Percentiles rank a stretch among this genome's conserved stretches.
These are phyloP conservation scores for Philaenus spumarius DNA, from an alignment of 1,140 invertebrate genomes.

Conservation along the genomic window DNA sequence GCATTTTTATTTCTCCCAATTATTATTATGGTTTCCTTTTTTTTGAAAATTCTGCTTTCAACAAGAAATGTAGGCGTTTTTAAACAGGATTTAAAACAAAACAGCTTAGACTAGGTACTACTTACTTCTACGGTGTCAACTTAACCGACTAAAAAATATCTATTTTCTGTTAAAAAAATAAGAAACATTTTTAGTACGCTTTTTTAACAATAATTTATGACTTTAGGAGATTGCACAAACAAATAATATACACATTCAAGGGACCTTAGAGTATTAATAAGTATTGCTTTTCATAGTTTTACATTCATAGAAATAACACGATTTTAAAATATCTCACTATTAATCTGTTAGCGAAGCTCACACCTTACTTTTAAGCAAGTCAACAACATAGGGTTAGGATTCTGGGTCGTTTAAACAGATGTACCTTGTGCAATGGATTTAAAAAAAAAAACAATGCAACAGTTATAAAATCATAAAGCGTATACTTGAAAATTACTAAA, in stretches of 20 bases:
- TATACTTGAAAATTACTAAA: too few species aligned
- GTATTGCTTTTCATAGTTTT: constrained; percentile 11
- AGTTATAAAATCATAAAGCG: not conserved
- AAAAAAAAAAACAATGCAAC: not conserved
- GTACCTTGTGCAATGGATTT: not conserved
- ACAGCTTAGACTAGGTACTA: not conserved
- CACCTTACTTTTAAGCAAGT: not conserved
- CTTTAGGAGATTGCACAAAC: constrained; percentile 10
- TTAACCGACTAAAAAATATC: not conserved
- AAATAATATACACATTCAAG: constrained; percentile 11
- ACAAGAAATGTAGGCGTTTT: too few species aligned
- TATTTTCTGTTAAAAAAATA: not conserved
- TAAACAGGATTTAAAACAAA: not conserved
- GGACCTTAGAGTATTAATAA: constrained; percentile 11
- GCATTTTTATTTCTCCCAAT: not conserved
- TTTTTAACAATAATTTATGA: constrained; percentile 9
- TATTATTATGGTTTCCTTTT: too few species aligned
- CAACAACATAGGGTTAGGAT: too few species aligned
- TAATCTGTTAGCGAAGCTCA: not conserved
- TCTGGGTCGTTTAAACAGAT: not conserved
- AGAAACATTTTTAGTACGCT: not conserved
- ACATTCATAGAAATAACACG: constrained; percentile 6
- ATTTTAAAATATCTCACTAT: constrained; percentile 12
- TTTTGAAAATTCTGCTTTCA: not conserved
- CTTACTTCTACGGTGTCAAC: not conserved